Evolutionary conservation across 2,888 invertebrate species (phyloP).

Genomic region (Danaus chrysippus): DNA sequence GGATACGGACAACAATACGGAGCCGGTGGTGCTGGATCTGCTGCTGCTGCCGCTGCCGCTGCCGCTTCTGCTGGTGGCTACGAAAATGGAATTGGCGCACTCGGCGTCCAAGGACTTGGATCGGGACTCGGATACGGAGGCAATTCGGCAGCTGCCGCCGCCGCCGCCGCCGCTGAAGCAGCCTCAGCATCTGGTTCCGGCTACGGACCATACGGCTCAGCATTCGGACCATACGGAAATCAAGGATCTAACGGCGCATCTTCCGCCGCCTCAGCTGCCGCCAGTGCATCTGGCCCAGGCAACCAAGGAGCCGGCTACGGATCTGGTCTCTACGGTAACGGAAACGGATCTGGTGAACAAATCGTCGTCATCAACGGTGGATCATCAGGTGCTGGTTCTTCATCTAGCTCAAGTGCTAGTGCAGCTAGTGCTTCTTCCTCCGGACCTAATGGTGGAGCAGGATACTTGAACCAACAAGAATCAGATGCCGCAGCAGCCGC

Average conservation of each 20-base stretch:
- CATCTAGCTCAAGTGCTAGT: too few relatives aligned
- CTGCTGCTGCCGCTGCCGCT: constrained; percentile 11
- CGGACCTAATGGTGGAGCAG: too few relatives aligned
- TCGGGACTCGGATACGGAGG: constrained; percentile 1
- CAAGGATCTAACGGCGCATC: neutral
- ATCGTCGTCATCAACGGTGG: neutral
- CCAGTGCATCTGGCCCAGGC: neutral
- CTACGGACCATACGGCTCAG: constrained; percentile 1
- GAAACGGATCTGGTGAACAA: constrained; percentile 16
- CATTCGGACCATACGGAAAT: constrained; percentile 3
- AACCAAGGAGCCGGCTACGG: neutral
- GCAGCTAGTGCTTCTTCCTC: too few relatives aligned
- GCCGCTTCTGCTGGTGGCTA: neutral
- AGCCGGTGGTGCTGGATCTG: constrained; percentile 16
- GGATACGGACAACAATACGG: constrained; percentile 3
- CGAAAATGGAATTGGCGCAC: constrained; percentile 8
- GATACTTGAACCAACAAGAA: too few relatives aligned
- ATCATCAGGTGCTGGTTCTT: neutral
- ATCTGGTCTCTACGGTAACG: constrained; percentile 7
- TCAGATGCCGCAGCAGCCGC: too few relatives aligned
- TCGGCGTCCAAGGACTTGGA: constrained; percentile 5
- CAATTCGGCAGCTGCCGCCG: constrained; percentile 8
- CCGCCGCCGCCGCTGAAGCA: constrained; percentile 10
- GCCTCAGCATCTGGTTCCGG: neutral
- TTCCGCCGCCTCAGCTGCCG: neutral